Evolutionary conservation across 1,140 invertebrate species (phyloP), one percentile per base, ranked within the genome.

Genomic region (Apocrypta bakeri): DNA sequence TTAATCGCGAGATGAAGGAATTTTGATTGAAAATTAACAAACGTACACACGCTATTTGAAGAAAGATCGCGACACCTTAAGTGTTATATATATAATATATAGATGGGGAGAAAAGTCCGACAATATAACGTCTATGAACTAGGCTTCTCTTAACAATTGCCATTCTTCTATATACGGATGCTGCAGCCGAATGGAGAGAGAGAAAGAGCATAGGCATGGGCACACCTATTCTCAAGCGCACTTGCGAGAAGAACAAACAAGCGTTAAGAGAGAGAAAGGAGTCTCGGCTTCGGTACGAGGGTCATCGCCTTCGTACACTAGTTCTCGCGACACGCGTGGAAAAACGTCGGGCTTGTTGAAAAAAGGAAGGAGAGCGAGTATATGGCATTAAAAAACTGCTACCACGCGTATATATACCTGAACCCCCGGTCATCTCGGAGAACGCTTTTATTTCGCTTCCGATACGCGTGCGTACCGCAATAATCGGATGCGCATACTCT

Each of bases 281-380:
- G 66, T 21, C 37, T 24, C 24, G n/a, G 9, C 25, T 7, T 17
- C 21, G 24, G 33, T 25, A 21, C n/a, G 84, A 84, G 87, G 85
- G 85, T 87, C 87, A 84, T 85, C 86, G 84, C 84, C 85, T 87
- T 77, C 69, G 83, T 79, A 86, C 84, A 86, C 78, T 63, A 72
- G 79, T 42, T 79, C 81, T 29, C 66, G 78, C 56, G 82, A 84
- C 63, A 27, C 69, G 83, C 37, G 24, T 21, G 66, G 80, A 84
- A 86, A 63, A 64, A 83, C 81, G 37, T 48, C 78, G 48, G 48
- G 77, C 81, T 24, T 9, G 42, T n/a, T n/a, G n/a, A 24, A 9
- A 42, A 21, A 64, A n/a, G 63, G 31, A 25, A 8, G 21, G 40
- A 84, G 86, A 86, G 86, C 87, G 4, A 24, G 17, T 6, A 24